phyloP scores from a whole-genome alignment of 1,140 invertebrate genomes.

The Drosophila repletoides region DNA sequence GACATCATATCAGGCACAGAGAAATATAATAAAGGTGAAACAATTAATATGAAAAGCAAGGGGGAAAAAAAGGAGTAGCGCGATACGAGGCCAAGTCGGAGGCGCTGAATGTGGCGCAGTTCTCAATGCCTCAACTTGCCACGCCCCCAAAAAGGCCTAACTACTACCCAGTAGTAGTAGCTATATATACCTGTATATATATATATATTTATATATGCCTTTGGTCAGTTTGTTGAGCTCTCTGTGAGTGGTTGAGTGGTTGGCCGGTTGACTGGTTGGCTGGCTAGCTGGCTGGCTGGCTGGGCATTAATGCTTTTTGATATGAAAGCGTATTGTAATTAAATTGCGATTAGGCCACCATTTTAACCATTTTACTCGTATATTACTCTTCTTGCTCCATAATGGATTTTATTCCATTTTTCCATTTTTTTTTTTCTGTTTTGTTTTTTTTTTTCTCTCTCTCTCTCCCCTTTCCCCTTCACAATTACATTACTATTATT shows the following conservation, averaged over 20 bases:
- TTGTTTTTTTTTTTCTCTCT: slow-evolving; percentile 27
- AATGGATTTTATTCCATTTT: slow-evolving; percentile 80
- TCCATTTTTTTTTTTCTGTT: slow-evolving; percentile 14
- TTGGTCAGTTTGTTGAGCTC: slow-evolving; percentile 10
- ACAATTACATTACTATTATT: slow-evolving; percentile 69
- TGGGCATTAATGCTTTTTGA: slow-evolving; percentile 77
- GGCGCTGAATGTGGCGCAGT: slow-evolving; percentile 52
- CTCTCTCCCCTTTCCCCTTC: slow-evolving; percentile 6
- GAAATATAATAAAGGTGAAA: slow-evolving; percentile 79
- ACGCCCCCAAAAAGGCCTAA: slow-evolving; percentile 39
- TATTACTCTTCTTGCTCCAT: slow-evolving; percentile 77
- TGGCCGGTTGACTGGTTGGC: slow-evolving; percentile 7
- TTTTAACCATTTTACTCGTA: slow-evolving; percentile 79
- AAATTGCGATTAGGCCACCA: slow-evolving; percentile 81
- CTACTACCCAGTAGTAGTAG: not conserved
- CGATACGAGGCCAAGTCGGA: slow-evolving; percentile 34
- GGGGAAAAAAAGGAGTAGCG: slow-evolving; percentile 66
- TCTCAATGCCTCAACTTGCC: slow-evolving; percentile 29
- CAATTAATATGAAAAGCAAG: slow-evolving; percentile 77
- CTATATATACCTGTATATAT: too few relatives aligned
- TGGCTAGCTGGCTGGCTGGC: slow-evolving; percentile 1
- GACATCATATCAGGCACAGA: slow-evolving; percentile 58
- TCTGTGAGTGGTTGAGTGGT: slow-evolving; percentile 11
- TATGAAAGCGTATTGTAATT: slow-evolving; percentile 81
- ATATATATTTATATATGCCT: too few relatives aligned